Evolutionary conservation across 2,888 invertebrate species (phyloP).

Genomic region (Trissolcus brochymenae): DNA sequence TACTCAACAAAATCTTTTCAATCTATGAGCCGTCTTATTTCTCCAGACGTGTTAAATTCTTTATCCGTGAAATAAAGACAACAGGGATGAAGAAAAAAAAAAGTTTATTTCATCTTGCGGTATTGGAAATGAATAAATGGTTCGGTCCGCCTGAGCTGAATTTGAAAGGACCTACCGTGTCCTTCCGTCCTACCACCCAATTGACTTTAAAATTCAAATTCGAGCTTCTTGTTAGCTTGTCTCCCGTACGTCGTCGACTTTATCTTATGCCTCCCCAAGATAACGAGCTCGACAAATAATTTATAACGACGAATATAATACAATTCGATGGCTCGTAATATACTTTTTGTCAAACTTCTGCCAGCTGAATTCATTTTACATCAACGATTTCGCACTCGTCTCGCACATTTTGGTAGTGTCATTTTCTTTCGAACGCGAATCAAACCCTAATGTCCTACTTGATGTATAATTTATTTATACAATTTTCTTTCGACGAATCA

Average conservation of each 20-base stretch:
- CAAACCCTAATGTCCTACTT: not conserved
- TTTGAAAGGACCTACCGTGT: constrained; percentile 49
- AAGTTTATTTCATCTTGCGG: constrained; percentile 3
- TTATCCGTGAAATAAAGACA: not conserved
- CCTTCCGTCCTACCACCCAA: constrained; percentile 48
- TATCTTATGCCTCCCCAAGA: constrained; percentile 45
- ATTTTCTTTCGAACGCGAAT: not conserved
- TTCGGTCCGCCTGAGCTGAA: constrained; percentile 53
- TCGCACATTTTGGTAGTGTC: constrained; percentile 3
- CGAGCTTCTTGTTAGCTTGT: constrained; percentile 55
- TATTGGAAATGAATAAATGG: not conserved
- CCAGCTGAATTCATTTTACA: constrained; percentile 45
- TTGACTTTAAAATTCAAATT: constrained; percentile 58
- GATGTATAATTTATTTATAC: not conserved
- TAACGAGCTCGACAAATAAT: constrained; percentile 58
- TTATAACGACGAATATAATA: constrained; percentile 52
- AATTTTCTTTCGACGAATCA: too few relatives aligned
- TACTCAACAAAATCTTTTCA: too few relatives aligned
- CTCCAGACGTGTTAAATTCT: too few relatives aligned
- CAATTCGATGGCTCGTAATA: constrained; percentile 33
- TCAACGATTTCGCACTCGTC: constrained; percentile 46
- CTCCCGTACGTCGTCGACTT: constrained; percentile 45
- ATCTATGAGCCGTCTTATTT: too few relatives aligned
- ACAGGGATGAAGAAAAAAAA: not conserved
- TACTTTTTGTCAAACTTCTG: constrained; percentile 30